These are phyloP conservation scores for Sinotaia quadrata DNA, from an alignment of 2,888 invertebrate species.

Conservation along the genomic window DNA sequence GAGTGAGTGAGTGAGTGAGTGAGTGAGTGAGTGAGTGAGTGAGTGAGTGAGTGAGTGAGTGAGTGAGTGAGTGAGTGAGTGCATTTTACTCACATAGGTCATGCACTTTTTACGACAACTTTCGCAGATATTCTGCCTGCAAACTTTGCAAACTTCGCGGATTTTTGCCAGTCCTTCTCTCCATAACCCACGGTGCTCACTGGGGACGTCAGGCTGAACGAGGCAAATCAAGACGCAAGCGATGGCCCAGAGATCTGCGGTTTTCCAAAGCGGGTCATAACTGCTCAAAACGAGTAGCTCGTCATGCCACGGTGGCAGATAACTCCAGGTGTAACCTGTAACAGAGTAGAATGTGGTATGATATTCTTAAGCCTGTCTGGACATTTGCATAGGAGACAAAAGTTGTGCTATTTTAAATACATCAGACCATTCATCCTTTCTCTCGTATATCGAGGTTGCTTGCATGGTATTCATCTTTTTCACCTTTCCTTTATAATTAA, in stretches of 20 bases:
- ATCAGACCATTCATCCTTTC: too few relatives aligned
- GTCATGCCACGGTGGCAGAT: slow-evolving; percentile 14
- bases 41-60: too few relatives aligned
- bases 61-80: too few relatives aligned
- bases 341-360: not conserved
- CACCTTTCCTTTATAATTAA: too few relatives aligned
- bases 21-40: too few relatives aligned
- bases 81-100: too few relatives aligned
- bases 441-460: too few relatives aligned
- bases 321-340: slow-evolving; percentile 18
- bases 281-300: not conserved
- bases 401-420: too few relatives aligned
- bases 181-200: not conserved
- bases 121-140: not conserved
- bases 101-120: not conserved
- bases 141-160: not conserved
- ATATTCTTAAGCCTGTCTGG: too few relatives aligned
- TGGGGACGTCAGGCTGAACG: not conserved
- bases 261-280: slow-evolving; percentile 7
- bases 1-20: too few relatives aligned
- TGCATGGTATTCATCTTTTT: too few relatives aligned
- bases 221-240: slow-evolving; percentile 17
- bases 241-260: slow-evolving; percentile 18
- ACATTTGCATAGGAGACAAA: too few relatives aligned
- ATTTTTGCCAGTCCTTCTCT: not conserved